phyloP scores from a whole-genome alignment of 2,113 vertebrate genomes.

The Hippocampus guttulatus region DNA sequence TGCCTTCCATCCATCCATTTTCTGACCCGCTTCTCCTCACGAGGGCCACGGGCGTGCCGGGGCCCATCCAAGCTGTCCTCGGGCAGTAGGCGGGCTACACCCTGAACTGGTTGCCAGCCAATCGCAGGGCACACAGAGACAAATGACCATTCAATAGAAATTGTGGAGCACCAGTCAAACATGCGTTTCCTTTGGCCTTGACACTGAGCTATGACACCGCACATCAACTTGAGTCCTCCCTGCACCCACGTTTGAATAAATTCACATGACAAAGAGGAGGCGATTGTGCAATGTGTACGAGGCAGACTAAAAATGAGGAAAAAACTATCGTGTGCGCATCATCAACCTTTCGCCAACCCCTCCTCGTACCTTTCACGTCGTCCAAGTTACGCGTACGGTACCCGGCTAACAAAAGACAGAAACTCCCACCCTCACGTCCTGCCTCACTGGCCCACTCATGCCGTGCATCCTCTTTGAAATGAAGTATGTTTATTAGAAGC shows the following conservation, averaged over 20 bases:
- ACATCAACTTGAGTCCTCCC: slow-evolving; percentile 59
- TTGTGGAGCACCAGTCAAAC: too few relatives aligned
- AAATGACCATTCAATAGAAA: too few relatives aligned
- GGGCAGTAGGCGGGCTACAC: too few relatives aligned
- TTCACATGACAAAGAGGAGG: slow-evolving; percentile 31
- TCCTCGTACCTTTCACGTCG: slow-evolving; percentile 59
- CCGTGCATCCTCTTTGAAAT: slow-evolving; percentile 62
- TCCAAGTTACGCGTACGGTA: slow-evolving; percentile 57
- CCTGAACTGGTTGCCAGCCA: too few relatives aligned
- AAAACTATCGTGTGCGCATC: slow-evolving; percentile 31
- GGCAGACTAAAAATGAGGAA: slow-evolving; percentile 8
- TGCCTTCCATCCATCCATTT: too few relatives aligned
- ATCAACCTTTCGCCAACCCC: slow-evolving; percentile 4
- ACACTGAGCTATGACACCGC: neutral
- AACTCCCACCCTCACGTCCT: slow-evolving; percentile 24
- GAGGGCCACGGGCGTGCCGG: too few relatives aligned
- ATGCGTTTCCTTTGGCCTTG: too few relatives aligned
- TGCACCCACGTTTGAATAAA: slow-evolving; percentile 57
- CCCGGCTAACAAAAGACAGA: slow-evolving; percentile 58
- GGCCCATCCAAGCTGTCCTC: too few relatives aligned
- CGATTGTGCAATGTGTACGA: slow-evolving; percentile 2
- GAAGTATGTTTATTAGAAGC: slow-evolving; percentile 71
- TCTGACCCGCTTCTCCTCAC: too few relatives aligned
- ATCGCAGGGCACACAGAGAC: too few relatives aligned
- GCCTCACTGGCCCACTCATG: slow-evolving; percentile 39